Conservation (phyloP, 2,113 vertebrate genomes). For the Brienomyrus longianalis region DNA sequence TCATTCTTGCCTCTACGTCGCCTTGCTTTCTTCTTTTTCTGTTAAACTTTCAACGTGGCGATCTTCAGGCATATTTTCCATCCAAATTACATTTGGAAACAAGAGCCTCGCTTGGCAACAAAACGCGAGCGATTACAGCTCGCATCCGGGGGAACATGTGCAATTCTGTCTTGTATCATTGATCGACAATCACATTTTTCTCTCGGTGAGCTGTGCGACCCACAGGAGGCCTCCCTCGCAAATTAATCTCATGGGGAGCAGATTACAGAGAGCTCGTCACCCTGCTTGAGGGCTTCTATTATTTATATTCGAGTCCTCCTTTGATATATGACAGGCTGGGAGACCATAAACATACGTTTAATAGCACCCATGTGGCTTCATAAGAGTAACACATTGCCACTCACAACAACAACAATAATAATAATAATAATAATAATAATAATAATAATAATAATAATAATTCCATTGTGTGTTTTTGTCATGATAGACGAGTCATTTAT, state of each 20-base stretch:
- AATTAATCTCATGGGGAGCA: slow-evolving; percentile 36
- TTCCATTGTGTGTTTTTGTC: background rate
- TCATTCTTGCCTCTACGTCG: background rate
- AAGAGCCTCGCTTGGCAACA: background rate
- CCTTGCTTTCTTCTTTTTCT: background rate
- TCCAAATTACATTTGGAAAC: background rate
- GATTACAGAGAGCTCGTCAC: slow-evolving; percentile 40
- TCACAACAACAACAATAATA: background rate
- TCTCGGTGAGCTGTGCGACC: slow-evolving; percentile 31
- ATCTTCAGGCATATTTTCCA: background rate
- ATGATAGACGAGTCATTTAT: background rate
- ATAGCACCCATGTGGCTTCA: background rate
- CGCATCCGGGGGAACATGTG: slow-evolving; percentile 24
- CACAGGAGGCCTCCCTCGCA: slow-evolving; percentile 20
- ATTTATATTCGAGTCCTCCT: slow-evolving; percentile 29
- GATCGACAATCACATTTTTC: slow-evolving; percentile 32
- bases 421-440: background rate
- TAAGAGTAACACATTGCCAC: background rate
- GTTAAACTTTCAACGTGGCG: background rate
- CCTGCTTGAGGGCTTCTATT: slow-evolving; percentile 27
- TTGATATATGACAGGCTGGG: slow-evolving; percentile 19
- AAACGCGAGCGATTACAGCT: background rate
- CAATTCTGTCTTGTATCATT: slow-evolving; percentile 33
- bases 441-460: background rate
- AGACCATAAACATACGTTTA: slow-evolving; percentile 19